phyloP scores from a whole-genome alignment of 2,888 invertebrate genomes.

The Melitaea athalia region DNA sequence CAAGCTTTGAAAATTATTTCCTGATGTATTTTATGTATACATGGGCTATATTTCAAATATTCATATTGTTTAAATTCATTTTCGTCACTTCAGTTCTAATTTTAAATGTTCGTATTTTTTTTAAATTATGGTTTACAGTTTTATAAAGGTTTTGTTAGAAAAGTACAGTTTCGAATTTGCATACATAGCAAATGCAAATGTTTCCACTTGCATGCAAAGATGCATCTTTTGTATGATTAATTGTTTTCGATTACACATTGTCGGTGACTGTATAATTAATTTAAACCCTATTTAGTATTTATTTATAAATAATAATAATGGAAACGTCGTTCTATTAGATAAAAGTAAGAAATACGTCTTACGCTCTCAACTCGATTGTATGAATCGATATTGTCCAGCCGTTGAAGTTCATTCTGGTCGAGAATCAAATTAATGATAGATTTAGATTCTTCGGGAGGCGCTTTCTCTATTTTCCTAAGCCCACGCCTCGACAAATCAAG shows the following conservation, averaged over 20 bases:
- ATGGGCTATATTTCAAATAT: too few species aligned
- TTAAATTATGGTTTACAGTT: too few species aligned
- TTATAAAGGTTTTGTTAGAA: too few species aligned
- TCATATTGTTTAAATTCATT: too few species aligned
- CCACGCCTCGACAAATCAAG: constrained; percentile 90
- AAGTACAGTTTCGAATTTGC: background rate
- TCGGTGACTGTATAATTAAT: constrained; percentile 7
- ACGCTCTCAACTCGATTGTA: constrained; percentile 90
- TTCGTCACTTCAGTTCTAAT: background rate
- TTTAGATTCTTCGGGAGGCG: constrained; percentile 86
- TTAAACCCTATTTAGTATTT: constrained; percentile 3
- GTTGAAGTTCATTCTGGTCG: constrained; percentile 93
- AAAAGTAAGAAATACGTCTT: constrained; percentile 43
- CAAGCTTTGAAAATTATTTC: too few species aligned
- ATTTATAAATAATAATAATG: background rate
- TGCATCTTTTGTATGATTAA: constrained; percentile 1
- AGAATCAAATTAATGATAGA: constrained; percentile 87
- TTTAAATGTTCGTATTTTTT: too few species aligned
- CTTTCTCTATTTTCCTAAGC: constrained; percentile 90
- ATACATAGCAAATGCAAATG: background rate
- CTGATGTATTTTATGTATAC: too few species aligned
- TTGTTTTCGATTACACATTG: background rate
- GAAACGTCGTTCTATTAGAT: background rate
- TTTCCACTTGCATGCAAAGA: background rate
- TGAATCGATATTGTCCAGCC: constrained; percentile 93